Percentiles rank a stretch among this genome's conserved stretches.
phyloP scores from a whole-genome alignment of 1,140 invertebrate genomes.

The Atta cephalotes region DNA sequence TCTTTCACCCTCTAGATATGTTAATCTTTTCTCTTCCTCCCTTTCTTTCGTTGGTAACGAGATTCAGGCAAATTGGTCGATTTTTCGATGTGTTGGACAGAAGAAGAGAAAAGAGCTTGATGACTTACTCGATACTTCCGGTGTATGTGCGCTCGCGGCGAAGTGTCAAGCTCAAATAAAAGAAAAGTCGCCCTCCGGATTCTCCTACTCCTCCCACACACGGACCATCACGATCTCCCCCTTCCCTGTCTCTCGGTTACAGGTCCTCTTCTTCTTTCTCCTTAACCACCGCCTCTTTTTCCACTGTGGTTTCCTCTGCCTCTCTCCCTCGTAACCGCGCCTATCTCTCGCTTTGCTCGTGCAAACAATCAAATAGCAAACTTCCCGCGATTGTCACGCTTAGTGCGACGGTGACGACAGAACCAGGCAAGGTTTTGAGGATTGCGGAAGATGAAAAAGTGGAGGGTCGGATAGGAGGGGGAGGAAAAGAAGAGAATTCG shows the following conservation, averaged over 20 bases:
- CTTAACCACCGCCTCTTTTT: constrained; percentile 64
- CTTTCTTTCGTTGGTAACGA: neutral
- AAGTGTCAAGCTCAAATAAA: constrained; percentile 84
- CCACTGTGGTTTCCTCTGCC: constrained; percentile 67
- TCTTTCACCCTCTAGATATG: constrained; percentile 29
- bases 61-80: neutral
- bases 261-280: constrained; percentile 68
- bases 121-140: constrained; percentile 76
- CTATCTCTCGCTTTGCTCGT: constrained; percentile 69
- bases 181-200: constrained; percentile 82
- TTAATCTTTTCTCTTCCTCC: constrained; percentile 1
- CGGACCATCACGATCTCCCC: constrained; percentile 65
- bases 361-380: constrained; percentile 76
- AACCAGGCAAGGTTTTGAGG: constrained; percentile 52
- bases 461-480: neutral
- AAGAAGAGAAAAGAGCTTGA: constrained; percentile 19
- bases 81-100: neutral
- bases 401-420: constrained; percentile 47
- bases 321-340: constrained; percentile 61
- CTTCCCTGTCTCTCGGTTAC: constrained; percentile 57
- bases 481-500: constrained; percentile 9
- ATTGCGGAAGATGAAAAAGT: constrained; percentile 49
- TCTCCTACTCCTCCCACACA: constrained; percentile 76
- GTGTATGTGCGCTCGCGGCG: constrained; percentile 78
- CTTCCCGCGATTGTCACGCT: constrained; percentile 65